Conservation (phyloP, 2,113 vertebrate genomes). For the Sapayoa aenigma region DNA sequence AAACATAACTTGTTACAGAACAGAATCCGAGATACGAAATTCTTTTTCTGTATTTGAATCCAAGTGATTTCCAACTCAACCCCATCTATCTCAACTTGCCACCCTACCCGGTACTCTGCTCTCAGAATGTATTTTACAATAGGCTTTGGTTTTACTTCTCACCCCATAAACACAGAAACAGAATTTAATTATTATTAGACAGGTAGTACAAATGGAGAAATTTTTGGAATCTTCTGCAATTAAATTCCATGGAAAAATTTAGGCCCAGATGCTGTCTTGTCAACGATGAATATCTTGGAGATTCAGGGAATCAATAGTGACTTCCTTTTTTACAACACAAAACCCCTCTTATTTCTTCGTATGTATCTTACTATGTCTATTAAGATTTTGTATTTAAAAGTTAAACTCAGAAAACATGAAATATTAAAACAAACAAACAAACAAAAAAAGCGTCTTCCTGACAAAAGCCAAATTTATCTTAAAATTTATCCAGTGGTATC, state of each 20-base stretch:
- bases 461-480: neutral
- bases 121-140: neutral
- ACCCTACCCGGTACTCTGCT: neutral
- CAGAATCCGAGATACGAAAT: neutral
- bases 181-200: neutral
- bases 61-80: neutral
- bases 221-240: neutral
- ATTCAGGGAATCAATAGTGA: neutral
- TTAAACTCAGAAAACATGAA: neutral
- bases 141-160: neutral
- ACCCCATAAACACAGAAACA: neutral
- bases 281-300: neutral
- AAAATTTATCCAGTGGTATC: neutral
- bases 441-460: neutral
- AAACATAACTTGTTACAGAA: neutral
- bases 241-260: neutral
- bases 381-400: neutral
- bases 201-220: neutral
- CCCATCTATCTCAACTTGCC: neutral
- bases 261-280: neutral
- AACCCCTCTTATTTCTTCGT: neutral
- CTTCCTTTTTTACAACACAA: neutral
- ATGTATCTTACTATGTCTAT: neutral
- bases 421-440: neutral
- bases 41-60: neutral